Base-by-base conservation (phyloP, 2,113 vertebrate species). In the Macroglossus sobrinus region DNA sequence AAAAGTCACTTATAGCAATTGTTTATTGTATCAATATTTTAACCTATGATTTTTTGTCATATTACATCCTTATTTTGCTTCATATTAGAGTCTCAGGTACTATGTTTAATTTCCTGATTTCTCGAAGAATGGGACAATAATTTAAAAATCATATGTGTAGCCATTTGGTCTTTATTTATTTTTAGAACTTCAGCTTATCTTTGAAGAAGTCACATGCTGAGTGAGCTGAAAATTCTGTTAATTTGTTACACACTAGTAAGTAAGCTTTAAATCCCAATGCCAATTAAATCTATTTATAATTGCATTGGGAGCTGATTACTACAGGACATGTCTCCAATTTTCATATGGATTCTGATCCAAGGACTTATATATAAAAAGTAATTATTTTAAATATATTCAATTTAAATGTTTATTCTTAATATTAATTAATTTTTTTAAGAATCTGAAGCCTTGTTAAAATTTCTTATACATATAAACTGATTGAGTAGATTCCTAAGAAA, bases 221-320 rank as follows among this genome's bases (percentile, higher is more conserved):
- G 92, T 97, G 95, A 94, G 89, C 97, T 61, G 95, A 98, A 97
- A 98, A 97, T 98, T 98, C 96, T 97, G 95, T 97, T 99, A 98
- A 98, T 99, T 98, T 98, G 98, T 93, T 97, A 98, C 97, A 97
- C 84, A 63, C 97, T 93, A 13, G 21, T 97, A 98, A 98, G 93
- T 91, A 98, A 98, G 98, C 84, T 97, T 98, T 96, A 97, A 98
- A 97, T 93, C 96, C 95, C 40, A 26, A 59, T 91, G 87, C 98
- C 98, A 99, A 98, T 98, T 98, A 98, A 97, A 98, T 97, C 93
- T 88, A 96, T 95, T 98, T 98, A 97, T 98, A 98, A 95, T 97
- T 97, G 76, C 95, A 92, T 97, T 98, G 96, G 95, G 86, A 98
- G 92, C 94, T 98, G 98, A 98, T 98, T 98, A 98, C 97, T 95